Evolutionary conservation across 2,797 vertebrate species (phyloP).

Genomic region (Tenualosa ilisha): DNA sequence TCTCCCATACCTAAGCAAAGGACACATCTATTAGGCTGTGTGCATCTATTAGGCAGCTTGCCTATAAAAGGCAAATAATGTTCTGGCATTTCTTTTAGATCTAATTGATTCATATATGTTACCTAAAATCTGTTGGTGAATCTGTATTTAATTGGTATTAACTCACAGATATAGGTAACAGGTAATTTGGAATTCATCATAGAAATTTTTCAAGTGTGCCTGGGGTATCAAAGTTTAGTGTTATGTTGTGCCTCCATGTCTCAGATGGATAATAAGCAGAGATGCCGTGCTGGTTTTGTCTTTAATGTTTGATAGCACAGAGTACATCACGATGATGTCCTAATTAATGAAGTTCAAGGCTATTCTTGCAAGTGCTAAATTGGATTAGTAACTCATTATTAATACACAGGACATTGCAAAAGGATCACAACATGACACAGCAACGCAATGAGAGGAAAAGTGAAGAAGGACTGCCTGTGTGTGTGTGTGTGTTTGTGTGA

Average conservation of each 20-base stretch:
- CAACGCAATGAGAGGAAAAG: not conserved
- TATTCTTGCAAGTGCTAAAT: not conserved
- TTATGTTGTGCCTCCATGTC: not conserved
- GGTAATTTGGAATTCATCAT: not conserved
- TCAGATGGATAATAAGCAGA: not conserved
- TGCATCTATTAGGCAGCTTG: not conserved
- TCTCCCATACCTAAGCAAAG: conserved; percentile 75
- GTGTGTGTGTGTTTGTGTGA: not conserved
- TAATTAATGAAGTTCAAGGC: not conserved
- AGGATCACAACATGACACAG: not conserved
- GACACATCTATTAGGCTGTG: not conserved
- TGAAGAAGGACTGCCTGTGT: not conserved
- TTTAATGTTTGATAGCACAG: not conserved
- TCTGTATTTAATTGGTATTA: not conserved
- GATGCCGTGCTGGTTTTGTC: not conserved
- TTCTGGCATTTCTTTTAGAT: not conserved
- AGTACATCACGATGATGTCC: not conserved
- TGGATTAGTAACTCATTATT: not conserved
- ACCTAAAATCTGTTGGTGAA: not conserved
- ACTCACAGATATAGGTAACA: not conserved
- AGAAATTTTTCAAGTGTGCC: not conserved
- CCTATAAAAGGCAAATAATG: not conserved
- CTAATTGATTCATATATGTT: not conserved
- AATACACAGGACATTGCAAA: not conserved
- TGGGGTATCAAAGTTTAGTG: not conserved